Conservation (phyloP, 1,140 invertebrate species). For the Drosophila trapezifrons region DNA sequence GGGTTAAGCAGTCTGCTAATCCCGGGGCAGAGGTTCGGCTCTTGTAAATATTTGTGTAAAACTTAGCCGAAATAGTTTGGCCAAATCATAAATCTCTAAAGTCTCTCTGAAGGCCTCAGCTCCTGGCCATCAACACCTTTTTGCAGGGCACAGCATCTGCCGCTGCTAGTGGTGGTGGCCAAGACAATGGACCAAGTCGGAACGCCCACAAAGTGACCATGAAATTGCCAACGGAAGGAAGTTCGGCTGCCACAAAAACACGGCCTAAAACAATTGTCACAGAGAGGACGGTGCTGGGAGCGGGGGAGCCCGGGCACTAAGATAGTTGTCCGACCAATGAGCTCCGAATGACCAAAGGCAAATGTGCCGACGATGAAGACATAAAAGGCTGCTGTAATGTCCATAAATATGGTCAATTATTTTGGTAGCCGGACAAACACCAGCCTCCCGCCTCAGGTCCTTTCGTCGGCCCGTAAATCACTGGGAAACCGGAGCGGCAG, state of each 20-base stretch:
- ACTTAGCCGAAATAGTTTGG: conserved; percentile 25
- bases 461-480: conserved; percentile 78
- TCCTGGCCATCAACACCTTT: conserved; percentile 23
- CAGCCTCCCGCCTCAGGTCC: conserved; percentile 27
- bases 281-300: conserved; percentile 6
- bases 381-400: conserved; percentile 81
- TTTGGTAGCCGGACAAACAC: conserved; percentile 57
- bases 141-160: conserved; percentile 45
- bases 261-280: conserved; percentile 71
- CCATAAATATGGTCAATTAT: conserved; percentile 81
- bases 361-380: conserved; percentile 63
- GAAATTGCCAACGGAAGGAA: conserved; percentile 79
- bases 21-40: conserved; percentile 17
- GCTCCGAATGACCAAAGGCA: conserved; percentile 59
- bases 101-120: conserved; percentile 12
- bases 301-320: conserved; percentile 52
- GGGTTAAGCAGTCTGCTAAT: conserved; percentile 35
- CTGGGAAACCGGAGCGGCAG: conserved; percentile 24
- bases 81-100: conserved; percentile 30
- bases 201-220: conserved; percentile 80
- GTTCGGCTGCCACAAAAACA: conserved; percentile 78
- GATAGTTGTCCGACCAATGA: conserved; percentile 74
- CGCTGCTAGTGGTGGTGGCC: conserved; percentile 5
- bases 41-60: conserved; percentile 42
- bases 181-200: conserved; percentile 65